Percentiles rank a stretch among this genome's conserved stretches.
phyloP scores from a whole-genome alignment of 2,888 invertebrate genomes.

The Celastrina argiolus region DNA sequence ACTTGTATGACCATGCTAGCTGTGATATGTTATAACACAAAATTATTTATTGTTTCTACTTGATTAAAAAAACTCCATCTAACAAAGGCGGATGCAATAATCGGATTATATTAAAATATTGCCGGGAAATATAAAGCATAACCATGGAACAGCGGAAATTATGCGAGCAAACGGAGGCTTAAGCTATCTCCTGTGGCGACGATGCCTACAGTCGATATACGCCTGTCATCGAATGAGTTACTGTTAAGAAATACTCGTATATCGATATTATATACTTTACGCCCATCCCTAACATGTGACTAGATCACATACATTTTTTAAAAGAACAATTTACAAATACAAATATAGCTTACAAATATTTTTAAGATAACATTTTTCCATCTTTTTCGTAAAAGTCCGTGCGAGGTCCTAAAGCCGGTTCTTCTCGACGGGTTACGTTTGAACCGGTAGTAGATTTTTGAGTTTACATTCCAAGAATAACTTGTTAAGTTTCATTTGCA shows the following conservation, averaged over 20 bases:
- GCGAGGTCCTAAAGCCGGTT: no score
- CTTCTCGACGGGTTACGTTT: no score
- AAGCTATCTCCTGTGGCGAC: slow-evolving; percentile 11
- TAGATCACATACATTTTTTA: no score
- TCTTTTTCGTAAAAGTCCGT: no score
- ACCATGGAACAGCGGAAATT: slow-evolving; percentile 3
- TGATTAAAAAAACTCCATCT: no score
- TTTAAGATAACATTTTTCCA: no score
- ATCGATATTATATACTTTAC: not conserved
- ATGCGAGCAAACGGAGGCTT: slow-evolving; percentile 3
- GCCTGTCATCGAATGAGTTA: not conserved
- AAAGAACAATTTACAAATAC: no score
- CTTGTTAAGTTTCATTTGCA: no score
- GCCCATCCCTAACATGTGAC: not conserved
- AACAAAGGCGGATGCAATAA: not conserved
- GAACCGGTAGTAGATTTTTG: no score
- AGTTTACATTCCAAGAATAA: no score
- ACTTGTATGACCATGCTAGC: not conserved
- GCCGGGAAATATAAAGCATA: not conserved
- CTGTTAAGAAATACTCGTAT: not conserved
- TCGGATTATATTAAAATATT: slow-evolving; percentile 5
- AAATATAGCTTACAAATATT: no score
- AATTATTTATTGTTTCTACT: no score
- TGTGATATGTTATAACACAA: not conserved
- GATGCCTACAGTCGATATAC: not conserved